phyloP scores from a whole-genome alignment of 2,113 vertebrate genomes.

The Apodemus speciosus region DNA sequence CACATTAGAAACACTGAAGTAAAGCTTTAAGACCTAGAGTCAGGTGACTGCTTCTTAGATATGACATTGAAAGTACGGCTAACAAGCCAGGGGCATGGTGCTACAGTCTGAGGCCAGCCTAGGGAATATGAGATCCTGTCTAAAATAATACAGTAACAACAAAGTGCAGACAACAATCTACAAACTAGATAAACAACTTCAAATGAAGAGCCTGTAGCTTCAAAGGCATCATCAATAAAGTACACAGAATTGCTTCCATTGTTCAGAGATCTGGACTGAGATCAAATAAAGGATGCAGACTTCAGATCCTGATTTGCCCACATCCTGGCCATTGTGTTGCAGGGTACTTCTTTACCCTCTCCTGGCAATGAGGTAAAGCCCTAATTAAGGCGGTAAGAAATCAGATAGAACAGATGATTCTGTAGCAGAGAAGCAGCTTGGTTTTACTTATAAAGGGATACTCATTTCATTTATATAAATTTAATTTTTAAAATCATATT shows the following conservation, averaged over 20 bases:
- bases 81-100: neutral
- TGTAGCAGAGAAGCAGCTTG: neutral
- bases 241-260: neutral
- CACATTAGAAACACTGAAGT: neutral
- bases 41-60: neutral
- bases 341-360: neutral
- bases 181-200: neutral
- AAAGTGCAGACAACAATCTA: neutral
- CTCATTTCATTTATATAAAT: neutral
- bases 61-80: neutral
- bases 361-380: neutral
- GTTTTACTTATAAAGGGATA: neutral
- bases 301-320: neutral
- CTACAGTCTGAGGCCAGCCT: neutral
- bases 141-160: neutral
- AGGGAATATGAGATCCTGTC: neutral
- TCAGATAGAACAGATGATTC: neutral
- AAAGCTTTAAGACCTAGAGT: neutral
- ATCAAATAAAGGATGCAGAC: neutral
- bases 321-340: accelerated
- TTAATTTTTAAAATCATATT: neutral
- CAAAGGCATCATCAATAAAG: neutral
- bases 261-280: neutral
- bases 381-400: neutral
- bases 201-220: neutral